phyloP scores from a whole-genome alignment of 1,140 invertebrate genomes.

The Heterodera carotae region DNA sequence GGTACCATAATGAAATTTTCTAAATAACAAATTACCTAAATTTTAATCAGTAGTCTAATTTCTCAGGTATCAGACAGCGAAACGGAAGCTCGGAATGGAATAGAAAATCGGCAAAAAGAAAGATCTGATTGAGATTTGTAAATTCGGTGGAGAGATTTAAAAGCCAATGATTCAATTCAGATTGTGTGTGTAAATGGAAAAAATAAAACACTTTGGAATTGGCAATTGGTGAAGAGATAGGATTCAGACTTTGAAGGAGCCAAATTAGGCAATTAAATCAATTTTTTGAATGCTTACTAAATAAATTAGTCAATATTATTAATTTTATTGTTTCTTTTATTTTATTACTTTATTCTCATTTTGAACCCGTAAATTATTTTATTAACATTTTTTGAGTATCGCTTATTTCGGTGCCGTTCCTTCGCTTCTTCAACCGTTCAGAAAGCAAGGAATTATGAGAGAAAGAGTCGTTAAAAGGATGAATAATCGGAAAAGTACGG shows the following conservation, averaged over 20 bases:
- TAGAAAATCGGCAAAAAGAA: neutral
- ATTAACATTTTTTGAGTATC: neutral
- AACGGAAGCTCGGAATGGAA: neutral
- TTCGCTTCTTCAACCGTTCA: neutral
- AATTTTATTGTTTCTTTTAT: too few species aligned
- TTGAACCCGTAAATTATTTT: constrained; percentile 1
- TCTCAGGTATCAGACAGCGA: neutral
- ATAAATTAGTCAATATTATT: too few species aligned
- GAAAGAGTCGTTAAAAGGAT: neutral
- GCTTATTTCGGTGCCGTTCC: neutral
- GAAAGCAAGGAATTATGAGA: neutral
- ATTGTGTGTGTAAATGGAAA: neutral
- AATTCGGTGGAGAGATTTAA: too few species aligned
- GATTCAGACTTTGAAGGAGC: neutral
- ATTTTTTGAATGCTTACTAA: too few species aligned
- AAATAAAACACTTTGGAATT: too few species aligned
- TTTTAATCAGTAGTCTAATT: too few species aligned
- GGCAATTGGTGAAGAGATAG: neutral
- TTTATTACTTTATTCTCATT: neutral
- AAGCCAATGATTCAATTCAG: neutral
- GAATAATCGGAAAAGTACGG: neutral
- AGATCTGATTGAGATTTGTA: neutral
- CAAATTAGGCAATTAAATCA: neutral
- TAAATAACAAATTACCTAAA: too few species aligned
- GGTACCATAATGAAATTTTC: too few species aligned